Base-by-base conservation (phyloP, 2,797 vertebrate species). In the Ctenochaetus hawaiiensis region DNA sequence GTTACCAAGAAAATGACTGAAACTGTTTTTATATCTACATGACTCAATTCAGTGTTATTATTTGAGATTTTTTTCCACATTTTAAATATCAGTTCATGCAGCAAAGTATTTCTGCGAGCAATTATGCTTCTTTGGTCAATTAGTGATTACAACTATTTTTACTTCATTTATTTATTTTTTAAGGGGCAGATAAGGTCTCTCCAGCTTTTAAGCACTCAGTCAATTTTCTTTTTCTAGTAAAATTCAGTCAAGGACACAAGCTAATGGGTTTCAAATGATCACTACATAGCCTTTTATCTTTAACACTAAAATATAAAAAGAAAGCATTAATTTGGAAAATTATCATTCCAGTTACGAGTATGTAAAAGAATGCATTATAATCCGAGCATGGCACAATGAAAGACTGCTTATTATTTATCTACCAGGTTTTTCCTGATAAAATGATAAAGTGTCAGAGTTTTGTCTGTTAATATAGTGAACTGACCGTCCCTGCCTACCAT, bases 371-470 rank as follows among this genome's bases (percentile, higher is more conserved):
- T 12, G 12, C 30, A 2, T 43, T 43, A 44, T 68, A 69, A 68
- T 85, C 48, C 37, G 10, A n/a, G 14, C 22, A 43, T 14, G 13
- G 8, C 5, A 44, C 20, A 64, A 26, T 20, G 18, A 59, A 58
- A 23, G 14, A 34, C 30, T 4, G 1, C 43, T 58, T 61, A 20
- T 16, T 47, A 71, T 72, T 79, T 34, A 54, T 57, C 14, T 13
- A 39, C 60, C 45, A 49, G 69, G 47, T 76, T 78, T 76, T 34
- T 69, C 34, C 47, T 74, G 47, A 78, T 18, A 20, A 44, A 20
- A 69, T 81, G 75, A n/a, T 63, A 51, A 76, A 77, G 69, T 71
- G 45, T 84, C 59, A 75, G 56, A 82, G 44, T 72, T 81, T 51
- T 77, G 75, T 78, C 68, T 54, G 61, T 73, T 80, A 58, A 82